These are phyloP conservation scores for Cuniculus paca DNA, from an alignment of 2,797 vertebrate genomes.

Conservation along the genomic window DNA sequence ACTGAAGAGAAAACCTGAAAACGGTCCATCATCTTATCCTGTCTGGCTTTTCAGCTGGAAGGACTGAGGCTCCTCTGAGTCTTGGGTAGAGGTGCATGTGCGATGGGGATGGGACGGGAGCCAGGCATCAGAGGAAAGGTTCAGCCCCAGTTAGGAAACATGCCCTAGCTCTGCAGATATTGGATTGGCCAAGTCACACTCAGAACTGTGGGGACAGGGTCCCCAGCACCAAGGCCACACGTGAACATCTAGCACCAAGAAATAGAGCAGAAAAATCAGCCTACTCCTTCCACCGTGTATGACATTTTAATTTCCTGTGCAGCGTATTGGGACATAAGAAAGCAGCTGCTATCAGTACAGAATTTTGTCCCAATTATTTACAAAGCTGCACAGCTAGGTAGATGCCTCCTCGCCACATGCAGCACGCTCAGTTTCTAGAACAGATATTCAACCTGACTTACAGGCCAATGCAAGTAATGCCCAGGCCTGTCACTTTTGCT, in stretches of 20 bases:
- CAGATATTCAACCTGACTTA: background rate
- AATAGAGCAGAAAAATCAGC: conserved; percentile 88
- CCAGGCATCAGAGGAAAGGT: background rate
- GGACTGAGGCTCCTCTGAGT: background rate
- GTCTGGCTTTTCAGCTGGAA: background rate
- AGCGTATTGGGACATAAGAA: conserved; percentile 74
- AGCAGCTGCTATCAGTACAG: conserved; percentile 58
- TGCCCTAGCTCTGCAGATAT: background rate
- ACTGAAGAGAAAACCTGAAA: conserved; percentile 31
- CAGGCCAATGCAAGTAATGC: no score
- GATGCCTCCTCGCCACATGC: background rate
- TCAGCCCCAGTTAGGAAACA: background rate
- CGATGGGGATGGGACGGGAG: background rate
- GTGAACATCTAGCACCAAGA: conserved; percentile 78
- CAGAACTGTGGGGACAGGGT: background rate
- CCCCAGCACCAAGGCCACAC: conserved; percentile 8
- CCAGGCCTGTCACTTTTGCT: background rate
- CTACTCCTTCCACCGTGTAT: conserved; percentile 75
- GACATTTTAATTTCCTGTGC: conserved; percentile 81
- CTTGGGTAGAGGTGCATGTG: background rate
- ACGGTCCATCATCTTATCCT: background rate
- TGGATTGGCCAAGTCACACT: fast-evolving
- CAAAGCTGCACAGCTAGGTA: background rate
- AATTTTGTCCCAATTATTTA: conserved; percentile 76
- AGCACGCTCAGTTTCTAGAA: background rate